phyloP scores from a whole-genome alignment of 2,888 invertebrate genomes.

The Podabrus alpinus region DNA sequence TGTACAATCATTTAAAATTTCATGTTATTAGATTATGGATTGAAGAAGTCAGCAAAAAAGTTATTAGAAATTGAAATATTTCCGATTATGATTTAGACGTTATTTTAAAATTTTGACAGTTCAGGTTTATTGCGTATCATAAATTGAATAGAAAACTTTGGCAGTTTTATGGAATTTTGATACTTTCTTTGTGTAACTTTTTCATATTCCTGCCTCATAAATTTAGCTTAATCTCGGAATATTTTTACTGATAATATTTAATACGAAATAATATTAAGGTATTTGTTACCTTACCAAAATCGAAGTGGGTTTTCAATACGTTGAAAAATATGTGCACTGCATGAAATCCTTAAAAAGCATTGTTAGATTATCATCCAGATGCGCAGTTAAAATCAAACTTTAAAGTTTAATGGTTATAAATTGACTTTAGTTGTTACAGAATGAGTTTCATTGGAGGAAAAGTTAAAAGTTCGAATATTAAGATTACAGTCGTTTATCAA shows the following conservation, averaged over 20 bases:
- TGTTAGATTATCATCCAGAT: not conserved
- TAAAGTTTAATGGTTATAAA: not conserved
- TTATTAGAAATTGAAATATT: conserved; percentile 30
- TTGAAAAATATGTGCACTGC: too few relatives aligned
- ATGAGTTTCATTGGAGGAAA: not conserved
- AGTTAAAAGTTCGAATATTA: not conserved
- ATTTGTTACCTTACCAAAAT: not conserved
- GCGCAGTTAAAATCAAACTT: not conserved
- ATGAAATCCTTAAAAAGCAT: not conserved
- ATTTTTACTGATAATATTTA: not conserved
- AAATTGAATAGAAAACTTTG: conserved; percentile 37
- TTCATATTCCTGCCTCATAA: conserved; percentile 29
- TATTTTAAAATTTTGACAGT: conserved; percentile 27
- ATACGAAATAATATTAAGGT: not conserved
- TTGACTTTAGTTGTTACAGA: not conserved
- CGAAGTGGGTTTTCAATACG: not conserved
- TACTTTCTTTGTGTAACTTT: conserved; percentile 35
- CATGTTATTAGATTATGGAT: not conserved
- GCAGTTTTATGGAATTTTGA: conserved; percentile 42
- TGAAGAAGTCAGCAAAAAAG: conserved; percentile 25
- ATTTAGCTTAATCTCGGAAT: conserved; percentile 11
- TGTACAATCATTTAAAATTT: not conserved
- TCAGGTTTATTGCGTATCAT: conserved; percentile 35
- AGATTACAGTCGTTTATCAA: not conserved
- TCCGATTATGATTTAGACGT: conserved; percentile 26